Conservation (phyloP, 2,113 vertebrate species). For the Sus scrofa region T2T-Sscrofa CM000826.6:35968501-35969000, state of each 20-base stretch:
- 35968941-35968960: neutral
- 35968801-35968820: neutral
- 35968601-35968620: conserved; percentile 21
- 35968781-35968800: neutral
- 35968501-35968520: neutral
- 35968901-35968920: neutral
- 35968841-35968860: neutral
- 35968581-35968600: neutral
- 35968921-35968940: neutral
- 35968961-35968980: neutral
- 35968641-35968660: neutral
- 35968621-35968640: neutral
- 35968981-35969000: neutral
- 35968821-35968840: neutral
- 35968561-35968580: neutral
- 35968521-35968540: neutral
- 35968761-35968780: neutral
- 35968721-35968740: neutral
- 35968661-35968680: neutral
- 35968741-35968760: neutral
- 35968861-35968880: neutral
- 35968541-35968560: neutral
- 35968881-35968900: neutral
- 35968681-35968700: neutral
- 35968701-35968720: neutral